Evolutionary conservation across 1,140 invertebrate genomes (phyloP).

Genomic region (Babylonia areolata): DNA sequence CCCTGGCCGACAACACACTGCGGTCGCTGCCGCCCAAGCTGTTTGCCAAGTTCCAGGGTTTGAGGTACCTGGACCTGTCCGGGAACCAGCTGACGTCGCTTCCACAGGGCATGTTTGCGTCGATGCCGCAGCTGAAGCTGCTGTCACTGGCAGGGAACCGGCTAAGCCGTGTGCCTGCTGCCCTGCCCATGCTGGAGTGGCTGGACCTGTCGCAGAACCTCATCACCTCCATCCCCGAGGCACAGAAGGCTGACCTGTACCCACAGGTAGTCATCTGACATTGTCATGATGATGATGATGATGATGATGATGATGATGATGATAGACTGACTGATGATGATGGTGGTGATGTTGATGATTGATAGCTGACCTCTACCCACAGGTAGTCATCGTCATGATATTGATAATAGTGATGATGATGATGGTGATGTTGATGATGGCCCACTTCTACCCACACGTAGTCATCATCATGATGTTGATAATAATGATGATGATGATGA

Average conservation of each 20-base stretch:
- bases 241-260: slow-evolving; percentile 49
- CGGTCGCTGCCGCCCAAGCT: slow-evolving; percentile 23
- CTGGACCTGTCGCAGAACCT: slow-evolving; percentile 58
- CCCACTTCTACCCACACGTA: no score
- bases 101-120: slow-evolving; percentile 36
- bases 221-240: slow-evolving; percentile 44
- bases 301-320: no score
- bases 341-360: no score
- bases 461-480: no score
- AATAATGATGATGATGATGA: no score
- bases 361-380: no score
- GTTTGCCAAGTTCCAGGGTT: slow-evolving; percentile 39
- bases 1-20: slow-evolving; percentile 49
- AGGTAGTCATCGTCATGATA: no score
- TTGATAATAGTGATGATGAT: no score
- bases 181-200: slow-evolving; percentile 57
- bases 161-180: slow-evolving; percentile 37
- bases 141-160: slow-evolving; percentile 50
- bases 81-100: slow-evolving; percentile 47
- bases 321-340: no score
- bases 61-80: slow-evolving; percentile 54
- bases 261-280: slow-evolving; percentile 34
- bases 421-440: no score
- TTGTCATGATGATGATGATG: no score
- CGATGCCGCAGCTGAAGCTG: slow-evolving; percentile 42